Evolutionary conservation across 1,140 invertebrate genomes (phyloP).

Genomic region (Heliconius eleuchia): DNA sequence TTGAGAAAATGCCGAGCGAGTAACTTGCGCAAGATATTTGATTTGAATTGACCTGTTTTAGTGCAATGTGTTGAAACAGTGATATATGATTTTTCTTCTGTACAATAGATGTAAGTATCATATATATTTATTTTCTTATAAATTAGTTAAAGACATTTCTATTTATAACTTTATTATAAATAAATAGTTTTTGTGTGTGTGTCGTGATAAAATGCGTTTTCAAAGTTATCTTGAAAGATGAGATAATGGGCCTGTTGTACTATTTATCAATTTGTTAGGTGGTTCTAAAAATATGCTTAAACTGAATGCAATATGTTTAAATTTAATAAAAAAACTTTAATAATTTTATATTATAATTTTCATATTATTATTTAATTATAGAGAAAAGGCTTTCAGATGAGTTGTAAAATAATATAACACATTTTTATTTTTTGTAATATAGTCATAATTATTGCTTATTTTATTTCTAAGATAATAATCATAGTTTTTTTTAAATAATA

Average conservation of each 20-base stretch:
- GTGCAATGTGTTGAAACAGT: slow-evolving; percentile 49
- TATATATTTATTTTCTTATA: slow-evolving; percentile 22
- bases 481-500: too few relatives aligned
- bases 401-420: too few relatives aligned
- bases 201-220: slow-evolving; percentile 17
- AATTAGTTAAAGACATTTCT: background rate
- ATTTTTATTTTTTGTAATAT: too few relatives aligned
- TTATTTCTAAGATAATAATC: too few relatives aligned
- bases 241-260: slow-evolving; percentile 17
- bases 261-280: background rate
- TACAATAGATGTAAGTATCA: slow-evolving; percentile 37
- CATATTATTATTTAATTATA: too few relatives aligned
- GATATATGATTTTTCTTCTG: slow-evolving; percentile 32
- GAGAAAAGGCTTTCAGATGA: too few relatives aligned
- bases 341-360: too few relatives aligned
- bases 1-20: slow-evolving; percentile 63
- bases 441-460: too few relatives aligned
- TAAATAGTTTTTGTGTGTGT: background rate
- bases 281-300: too few relatives aligned
- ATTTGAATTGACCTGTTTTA: slow-evolving; percentile 32
- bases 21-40: slow-evolving; percentile 57
- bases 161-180: slow-evolving; percentile 1
- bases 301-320: too few relatives aligned
- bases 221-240: slow-evolving; percentile 20
- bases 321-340: too few relatives aligned